A percentile compares a stretch with the other conserved stretches of the same genome.
phyloP scores from a whole-genome alignment of 2,797 vertebrate species.

The Enteromius afrohamiltoni region DNA sequence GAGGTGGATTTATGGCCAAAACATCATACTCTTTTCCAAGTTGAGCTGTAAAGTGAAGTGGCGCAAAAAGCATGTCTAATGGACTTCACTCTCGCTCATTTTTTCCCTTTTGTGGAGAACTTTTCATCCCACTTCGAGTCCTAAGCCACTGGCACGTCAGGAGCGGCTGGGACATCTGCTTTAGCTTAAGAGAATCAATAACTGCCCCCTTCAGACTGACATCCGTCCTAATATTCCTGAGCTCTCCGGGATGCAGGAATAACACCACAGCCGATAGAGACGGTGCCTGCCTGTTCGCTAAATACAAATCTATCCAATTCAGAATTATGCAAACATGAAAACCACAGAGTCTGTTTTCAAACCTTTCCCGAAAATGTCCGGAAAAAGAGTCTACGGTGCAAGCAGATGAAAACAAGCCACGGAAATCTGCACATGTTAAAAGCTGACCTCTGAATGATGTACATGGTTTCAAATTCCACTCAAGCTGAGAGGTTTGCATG shows the following conservation, averaged over 20 bases:
- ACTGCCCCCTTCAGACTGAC: conserved; percentile 36
- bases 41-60: conserved; percentile 27
- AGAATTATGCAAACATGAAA: background rate
- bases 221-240: conserved; percentile 7
- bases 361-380: background rate
- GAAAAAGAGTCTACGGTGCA: background rate
- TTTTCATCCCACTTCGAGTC: conserved; percentile 26
- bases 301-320: conserved; percentile 16
- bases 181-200: conserved; percentile 64
- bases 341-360: background rate
- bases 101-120: conserved; percentile 41
- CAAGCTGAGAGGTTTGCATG: conserved; percentile 72
- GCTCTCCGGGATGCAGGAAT: conserved; percentile 9
- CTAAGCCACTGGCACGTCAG: conserved; percentile 52
- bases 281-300: background rate
- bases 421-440: background rate
- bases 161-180: conserved; percentile 64
- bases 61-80: conserved; percentile 25
- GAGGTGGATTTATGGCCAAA: conserved; percentile 38
- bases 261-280: background rate
- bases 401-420: background rate
- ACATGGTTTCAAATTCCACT: conserved; percentile 72
- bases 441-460: conserved; percentile 18
- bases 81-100: conserved; percentile 18
- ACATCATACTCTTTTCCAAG: conserved; percentile 24